Evolutionary conservation across 1,140 invertebrate genomes (phyloP), one percentile per base, ranked within the genome.

Genomic region (Cydia pomonella): DNA sequence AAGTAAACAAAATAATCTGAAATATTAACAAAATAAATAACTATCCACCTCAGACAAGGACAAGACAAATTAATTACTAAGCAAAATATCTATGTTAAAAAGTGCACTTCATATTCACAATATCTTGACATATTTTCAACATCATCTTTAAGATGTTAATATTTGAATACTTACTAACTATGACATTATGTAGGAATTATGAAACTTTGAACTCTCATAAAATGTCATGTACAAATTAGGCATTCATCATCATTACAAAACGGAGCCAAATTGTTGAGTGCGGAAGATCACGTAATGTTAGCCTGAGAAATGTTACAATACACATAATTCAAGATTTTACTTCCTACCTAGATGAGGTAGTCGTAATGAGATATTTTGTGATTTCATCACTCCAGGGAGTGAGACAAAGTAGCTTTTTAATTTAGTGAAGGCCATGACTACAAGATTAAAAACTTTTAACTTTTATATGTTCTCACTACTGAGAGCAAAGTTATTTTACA

Each of bases 161-260:
- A 50, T 23, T 59, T 59, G 21, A 59, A 59, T 12, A 59, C 9
- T 23, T 23, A 23, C 53, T 59, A 59, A 59, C 23, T 59, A 44
- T 59, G 53, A 59, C 53, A 23, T 59, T 9, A 59, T 23, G 53
- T 23, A 18, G 5, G 2, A 9, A 9, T 59, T 21, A 59, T 23
- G 53, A 59, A 59, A 59, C 53, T 21, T 21, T 59, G 21, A 59
- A n/a, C 9, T 12, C 53, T 7, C 18, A 59, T 59, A 23, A 38
- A 69, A 69, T 69, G 27, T 69, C 64, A 69, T 33, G 64, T 33
- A 69, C 64, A 69, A 66, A 66, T 66, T 41, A n/a, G 64, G 18
- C 64, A 41, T 33, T 21, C 64, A 18, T 38, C 64, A 38, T 69
- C 33, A 18, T 69, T 69, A 10, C 64, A 69, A 69, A 69, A 69